These are phyloP conservation scores for Lacerta bilineata DNA, from an alignment of 2,797 vertebrate genomes.

Conservation along the genomic window DNA sequence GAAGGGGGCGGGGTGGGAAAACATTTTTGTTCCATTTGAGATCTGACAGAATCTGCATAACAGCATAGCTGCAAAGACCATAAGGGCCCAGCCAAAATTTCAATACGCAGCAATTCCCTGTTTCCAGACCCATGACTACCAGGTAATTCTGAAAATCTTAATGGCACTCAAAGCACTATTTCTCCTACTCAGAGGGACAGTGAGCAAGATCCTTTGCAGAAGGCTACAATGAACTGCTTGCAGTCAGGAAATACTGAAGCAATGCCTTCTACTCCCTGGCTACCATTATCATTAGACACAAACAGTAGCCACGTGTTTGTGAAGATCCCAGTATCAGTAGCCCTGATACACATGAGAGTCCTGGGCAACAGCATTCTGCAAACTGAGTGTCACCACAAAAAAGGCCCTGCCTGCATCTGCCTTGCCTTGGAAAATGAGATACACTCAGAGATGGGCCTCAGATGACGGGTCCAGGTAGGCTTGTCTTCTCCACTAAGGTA, in stretches of 20 bases:
- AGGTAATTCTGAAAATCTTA: too few species aligned
- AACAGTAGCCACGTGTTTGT: neutral
- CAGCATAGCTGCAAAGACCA: neutral
- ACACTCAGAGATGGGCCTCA: too few species aligned
- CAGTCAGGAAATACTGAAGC: neutral
- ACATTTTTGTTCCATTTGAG: neutral
- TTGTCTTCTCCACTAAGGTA: neutral
- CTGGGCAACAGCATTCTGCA: neutral
- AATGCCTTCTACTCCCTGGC: too few species aligned
- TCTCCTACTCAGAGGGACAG: neutral
- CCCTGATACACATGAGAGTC: too few species aligned
- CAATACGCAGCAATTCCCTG: neutral
- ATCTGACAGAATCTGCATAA: neutral
- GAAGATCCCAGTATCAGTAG: neutral
- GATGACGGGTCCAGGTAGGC: neutral
- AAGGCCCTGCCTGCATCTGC: neutral
- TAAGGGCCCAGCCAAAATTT: neutral
- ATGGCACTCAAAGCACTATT: neutral
- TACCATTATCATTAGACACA: neutral
- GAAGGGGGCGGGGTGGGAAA: too few species aligned
- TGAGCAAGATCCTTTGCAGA: neutral
- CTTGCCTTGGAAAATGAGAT: neutral
- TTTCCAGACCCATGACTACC: neutral
- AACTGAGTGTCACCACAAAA: neutral
- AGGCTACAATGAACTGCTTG: neutral